These are phyloP conservation scores for Lepus europaeus DNA, from an alignment of 2,113 vertebrate genomes.

Conservation along the genomic window DNA sequence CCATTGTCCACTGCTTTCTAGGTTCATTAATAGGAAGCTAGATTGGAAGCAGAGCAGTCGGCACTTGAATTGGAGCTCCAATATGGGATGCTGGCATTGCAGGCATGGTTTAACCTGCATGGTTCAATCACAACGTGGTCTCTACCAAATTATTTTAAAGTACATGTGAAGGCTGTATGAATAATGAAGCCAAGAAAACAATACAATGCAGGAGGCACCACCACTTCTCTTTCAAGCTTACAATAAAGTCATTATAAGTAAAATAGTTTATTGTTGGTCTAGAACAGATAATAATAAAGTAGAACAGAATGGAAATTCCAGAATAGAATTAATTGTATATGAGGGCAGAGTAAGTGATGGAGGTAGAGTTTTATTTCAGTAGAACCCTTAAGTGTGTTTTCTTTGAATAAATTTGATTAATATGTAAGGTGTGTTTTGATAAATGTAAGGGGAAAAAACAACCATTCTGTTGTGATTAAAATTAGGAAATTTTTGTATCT, in stretches of 20 bases:
- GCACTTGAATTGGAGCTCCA: no score
- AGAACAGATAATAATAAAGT: background rate
- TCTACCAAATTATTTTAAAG: constrained; percentile 36
- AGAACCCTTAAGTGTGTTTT: background rate
- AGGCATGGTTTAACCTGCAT: no score
- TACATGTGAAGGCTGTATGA: background rate
- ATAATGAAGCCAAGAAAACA: constrained; percentile 32
- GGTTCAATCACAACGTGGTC: no score
- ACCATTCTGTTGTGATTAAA: background rate
- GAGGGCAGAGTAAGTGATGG: background rate
- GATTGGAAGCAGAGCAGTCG: no score
- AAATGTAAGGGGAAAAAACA: constrained; percentile 4
- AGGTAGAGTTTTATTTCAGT: constrained; percentile 12
- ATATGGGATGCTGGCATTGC: no score
- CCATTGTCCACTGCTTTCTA: no score
- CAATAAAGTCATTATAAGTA: background rate
- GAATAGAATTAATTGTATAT: background rate
- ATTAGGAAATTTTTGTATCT: background rate
- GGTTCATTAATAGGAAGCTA: no score
- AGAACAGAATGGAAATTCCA: background rate
- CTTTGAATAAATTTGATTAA: constrained; percentile 14
- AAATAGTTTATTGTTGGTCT: background rate
- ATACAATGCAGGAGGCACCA: background rate
- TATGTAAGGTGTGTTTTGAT: background rate
- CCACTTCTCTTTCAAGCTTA: constrained; percentile 26